Base-by-base conservation (phyloP, 2,888 invertebrate genomes). In the Coecobrya sp. region DNA sequence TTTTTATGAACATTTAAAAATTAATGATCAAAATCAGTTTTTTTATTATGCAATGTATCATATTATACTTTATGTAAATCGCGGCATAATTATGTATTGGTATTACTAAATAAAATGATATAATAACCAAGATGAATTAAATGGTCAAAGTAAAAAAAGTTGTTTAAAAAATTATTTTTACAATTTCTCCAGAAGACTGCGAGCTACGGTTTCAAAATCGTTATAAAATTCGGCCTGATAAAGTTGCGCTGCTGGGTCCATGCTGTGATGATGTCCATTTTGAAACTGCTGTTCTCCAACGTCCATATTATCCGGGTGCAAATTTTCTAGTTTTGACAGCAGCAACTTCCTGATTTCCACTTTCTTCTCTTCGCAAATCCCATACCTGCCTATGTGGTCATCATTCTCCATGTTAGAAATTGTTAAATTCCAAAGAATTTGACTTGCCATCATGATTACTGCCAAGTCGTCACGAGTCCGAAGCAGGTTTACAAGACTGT, bases 351-450 rank as follows among this genome's bases (percentile, higher is more conserved):
- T 62, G 16, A 93, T 79, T 45, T 93, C 89, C 45, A 52, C 22
- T 73, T 89, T 91, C 30, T 91, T 88, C 25, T 91, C 91, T 2
- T 89, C 89, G 5, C 30, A 22, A 45, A 93, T 91, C 52, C 81
- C 89, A 30, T 85, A 79, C 49, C 70, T 45, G 16, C 79, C 79
- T 11, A 68, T 52, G 42, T 59, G 88, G 25, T 79, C 92, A n/a
- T 79, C 92, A 16, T 79, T 81, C n/a, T 93, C 90, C 16, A 90
- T 86, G 36, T 85, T 89, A 0, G 94, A 93, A 7, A 94, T 88
- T 1, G 93, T 89, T 22, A 95, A 65, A 62, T 95, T 95, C 95
- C 95, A 95, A 3, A 95, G 79, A 4, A 94, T 89, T 68, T 95
- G 95, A 70, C 94, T 94, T 1, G 93, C 92, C 94, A 95, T 95